A percentile compares a stretch with the other conserved stretches of the same genome.
phyloP scores from a whole-genome alignment of 2,888 invertebrate genomes.

The Opisthograptis luteolata region DNA sequence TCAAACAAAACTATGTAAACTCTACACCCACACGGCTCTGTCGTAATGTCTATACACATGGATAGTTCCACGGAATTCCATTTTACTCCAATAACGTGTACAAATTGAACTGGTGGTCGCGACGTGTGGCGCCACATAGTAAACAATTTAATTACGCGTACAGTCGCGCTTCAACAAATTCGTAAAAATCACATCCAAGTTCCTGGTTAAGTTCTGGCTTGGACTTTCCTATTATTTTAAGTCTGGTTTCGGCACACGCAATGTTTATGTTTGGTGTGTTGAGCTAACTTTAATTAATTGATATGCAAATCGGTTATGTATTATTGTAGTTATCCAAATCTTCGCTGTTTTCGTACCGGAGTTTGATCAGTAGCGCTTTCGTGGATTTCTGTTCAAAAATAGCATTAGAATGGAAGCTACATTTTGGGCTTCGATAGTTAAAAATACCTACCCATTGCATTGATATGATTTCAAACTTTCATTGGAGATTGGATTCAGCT shows the following conservation, averaged over 20 bases:
- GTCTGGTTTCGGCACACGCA: constrained; percentile 4
- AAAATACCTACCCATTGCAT: no score
- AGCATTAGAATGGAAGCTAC: no score
- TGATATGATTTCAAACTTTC: no score
- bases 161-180: constrained; percentile 71
- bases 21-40: constrained; percentile 1
- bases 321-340: neutral
- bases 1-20: constrained; percentile 5
- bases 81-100: constrained; percentile 66
- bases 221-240: constrained; percentile 34
- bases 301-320: neutral
- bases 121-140: constrained; percentile 73
- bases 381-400: no score
- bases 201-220: constrained; percentile 26
- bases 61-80: constrained; percentile 57
- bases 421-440: no score
- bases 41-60: constrained; percentile 29
- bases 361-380: neutral
- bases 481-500: no score
- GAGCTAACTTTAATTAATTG: constrained; percentile 20
- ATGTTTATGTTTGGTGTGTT: constrained; percentile 19
- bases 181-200: constrained; percentile 46
- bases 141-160: constrained; percentile 76
- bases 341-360: neutral
- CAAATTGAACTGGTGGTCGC: constrained; percentile 60